Evolutionary conservation across 2,888 invertebrate species (phyloP).

Genomic region (Sabellastarte sp.): DNA sequence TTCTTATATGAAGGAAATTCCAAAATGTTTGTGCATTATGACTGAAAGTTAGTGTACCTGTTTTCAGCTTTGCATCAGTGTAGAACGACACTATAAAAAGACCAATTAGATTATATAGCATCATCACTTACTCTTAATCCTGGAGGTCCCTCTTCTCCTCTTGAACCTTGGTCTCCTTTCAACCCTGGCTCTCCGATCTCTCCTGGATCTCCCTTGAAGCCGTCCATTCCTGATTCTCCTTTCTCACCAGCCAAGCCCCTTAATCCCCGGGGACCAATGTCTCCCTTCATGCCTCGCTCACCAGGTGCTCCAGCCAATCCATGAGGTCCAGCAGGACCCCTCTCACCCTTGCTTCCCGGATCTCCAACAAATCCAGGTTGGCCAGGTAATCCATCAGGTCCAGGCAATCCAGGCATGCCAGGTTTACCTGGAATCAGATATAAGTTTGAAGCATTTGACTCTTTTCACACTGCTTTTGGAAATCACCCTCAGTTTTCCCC

Average conservation of each 20-base stretch:
- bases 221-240: constrained; percentile 23
- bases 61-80: too few relatives aligned
- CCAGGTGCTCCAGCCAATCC: constrained; percentile 22
- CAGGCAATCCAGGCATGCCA: constrained; percentile 30
- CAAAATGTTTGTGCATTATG: too few relatives aligned
- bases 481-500: too few relatives aligned
- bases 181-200: constrained; percentile 23
- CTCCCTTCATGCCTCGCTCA: constrained; percentile 23
- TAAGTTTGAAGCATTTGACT: too few relatives aligned
- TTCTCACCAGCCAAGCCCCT: constrained; percentile 68
- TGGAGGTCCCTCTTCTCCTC: constrained; percentile 25
- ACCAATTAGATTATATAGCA: too few relatives aligned
- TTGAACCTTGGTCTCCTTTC: constrained; percentile 22
- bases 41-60: too few relatives aligned
- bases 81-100: too few relatives aligned
- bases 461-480: too few relatives aligned
- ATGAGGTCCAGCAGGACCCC: constrained; percentile 18
- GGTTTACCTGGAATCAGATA: too few relatives aligned
- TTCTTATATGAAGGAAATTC: too few relatives aligned
- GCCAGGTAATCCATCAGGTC: constrained; percentile 62
- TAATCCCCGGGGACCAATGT: constrained; percentile 21
- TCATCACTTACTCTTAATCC: constrained; percentile 26
- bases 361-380: constrained; percentile 11
- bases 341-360: constrained; percentile 4
- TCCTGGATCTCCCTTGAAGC: constrained; percentile 24